These are phyloP conservation scores for Parus major DNA, from an alignment of 2,113 vertebrate species.

Conservation along the genomic window DNA sequence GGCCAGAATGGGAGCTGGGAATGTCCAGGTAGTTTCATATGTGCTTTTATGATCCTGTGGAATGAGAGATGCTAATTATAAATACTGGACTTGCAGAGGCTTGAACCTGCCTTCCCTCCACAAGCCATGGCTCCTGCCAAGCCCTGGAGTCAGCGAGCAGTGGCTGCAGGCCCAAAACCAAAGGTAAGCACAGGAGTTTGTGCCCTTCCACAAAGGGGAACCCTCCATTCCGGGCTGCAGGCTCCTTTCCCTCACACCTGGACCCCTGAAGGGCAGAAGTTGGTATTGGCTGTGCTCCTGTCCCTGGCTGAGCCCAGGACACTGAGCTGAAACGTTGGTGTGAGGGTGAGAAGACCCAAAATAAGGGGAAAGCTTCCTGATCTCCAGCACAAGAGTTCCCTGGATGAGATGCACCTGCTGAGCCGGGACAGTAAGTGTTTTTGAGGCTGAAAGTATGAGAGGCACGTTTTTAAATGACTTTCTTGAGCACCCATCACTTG, in stretches of 20 bases:
- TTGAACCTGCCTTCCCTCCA: slow-evolving; percentile 53
- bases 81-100: slow-evolving; percentile 72
- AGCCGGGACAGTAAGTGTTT: not conserved
- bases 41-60: not conserved
- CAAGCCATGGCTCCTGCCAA: not conserved
- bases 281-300: not conserved
- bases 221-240: not conserved
- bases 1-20: not conserved
- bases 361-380: not conserved
- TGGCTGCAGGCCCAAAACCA: not conserved
- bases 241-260: fast-evolving
- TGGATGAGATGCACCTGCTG: not conserved
- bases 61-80: slow-evolving; percentile 35
- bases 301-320: not conserved
- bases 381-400: not conserved
- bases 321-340: fast-evolving
- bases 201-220: not conserved
- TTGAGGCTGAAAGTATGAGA: not conserved
- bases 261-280: not conserved
- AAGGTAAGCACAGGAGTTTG: slow-evolving; percentile 42
- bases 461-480: not conserved
- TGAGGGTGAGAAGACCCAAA: not conserved
- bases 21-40: not conserved
- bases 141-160: slow-evolving; percentile 21
- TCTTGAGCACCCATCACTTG: not conserved